phyloP scores from a whole-genome alignment of 2,113 vertebrate genomes.

The Poeciliopsis retropinna region DNA sequence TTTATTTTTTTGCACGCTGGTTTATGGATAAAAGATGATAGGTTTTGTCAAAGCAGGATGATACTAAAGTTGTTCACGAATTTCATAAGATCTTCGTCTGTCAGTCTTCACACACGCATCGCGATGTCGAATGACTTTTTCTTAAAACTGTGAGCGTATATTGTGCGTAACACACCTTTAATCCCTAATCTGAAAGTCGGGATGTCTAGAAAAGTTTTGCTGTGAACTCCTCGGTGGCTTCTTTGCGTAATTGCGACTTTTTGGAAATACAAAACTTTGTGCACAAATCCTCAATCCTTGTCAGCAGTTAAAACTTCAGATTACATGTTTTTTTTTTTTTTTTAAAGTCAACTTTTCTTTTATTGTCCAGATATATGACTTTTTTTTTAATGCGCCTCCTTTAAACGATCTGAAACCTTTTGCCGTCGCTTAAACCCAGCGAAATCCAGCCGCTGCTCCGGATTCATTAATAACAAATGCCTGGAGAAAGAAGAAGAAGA shows the following conservation, averaged over 20 bases:
- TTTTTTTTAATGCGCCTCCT: slow-evolving; percentile 9
- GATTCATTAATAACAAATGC: slow-evolving; percentile 80
- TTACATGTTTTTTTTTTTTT: not conserved
- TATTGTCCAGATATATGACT: not conserved
- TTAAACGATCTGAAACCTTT: slow-evolving; percentile 25
- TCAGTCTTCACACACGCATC: not conserved
- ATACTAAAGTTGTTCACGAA: not conserved
- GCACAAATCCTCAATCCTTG: not conserved
- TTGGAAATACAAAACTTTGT: not conserved
- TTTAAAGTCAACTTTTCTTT: slow-evolving; percentile 4
- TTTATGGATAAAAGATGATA: not conserved
- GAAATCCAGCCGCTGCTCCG: slow-evolving; percentile 34
- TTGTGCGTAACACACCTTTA: not conserved
- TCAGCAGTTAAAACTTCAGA: not conserved
- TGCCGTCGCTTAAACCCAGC: not conserved
- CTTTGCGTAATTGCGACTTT: slow-evolving; percentile 10
- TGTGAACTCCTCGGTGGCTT: not conserved
- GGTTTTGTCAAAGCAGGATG: not conserved
- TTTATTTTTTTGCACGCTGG: too few relatives aligned
- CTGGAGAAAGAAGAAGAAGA: not conserved
- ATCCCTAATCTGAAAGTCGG: not conserved
- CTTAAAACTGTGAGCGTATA: not conserved
- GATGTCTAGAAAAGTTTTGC: not conserved
- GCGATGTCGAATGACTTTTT: not conserved
- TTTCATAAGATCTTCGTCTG: not conserved